These are phyloP conservation scores for Strigops habroptila DNA, from an alignment of 2,113 vertebrate species.

Conservation along the genomic window DNA sequence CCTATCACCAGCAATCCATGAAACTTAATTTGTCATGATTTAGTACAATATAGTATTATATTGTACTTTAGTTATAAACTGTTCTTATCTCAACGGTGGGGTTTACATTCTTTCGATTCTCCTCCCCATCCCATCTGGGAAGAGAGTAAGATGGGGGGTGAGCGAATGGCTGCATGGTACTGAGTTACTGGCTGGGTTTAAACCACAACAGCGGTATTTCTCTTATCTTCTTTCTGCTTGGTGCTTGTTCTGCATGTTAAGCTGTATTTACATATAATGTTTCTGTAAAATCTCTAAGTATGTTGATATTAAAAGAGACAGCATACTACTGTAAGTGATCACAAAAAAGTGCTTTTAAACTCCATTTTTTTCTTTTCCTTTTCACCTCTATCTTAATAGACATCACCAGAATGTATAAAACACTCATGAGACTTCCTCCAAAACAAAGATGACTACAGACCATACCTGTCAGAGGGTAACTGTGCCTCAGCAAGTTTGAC, in stretches of 20 bases:
- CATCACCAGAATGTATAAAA: not conserved
- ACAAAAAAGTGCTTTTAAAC: not conserved
- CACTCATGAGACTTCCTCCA: not conserved
- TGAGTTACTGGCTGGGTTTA: not conserved
- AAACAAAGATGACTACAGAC: not conserved
- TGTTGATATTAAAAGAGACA: not conserved
- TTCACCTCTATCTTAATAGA: not conserved
- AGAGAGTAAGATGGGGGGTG: not conserved
- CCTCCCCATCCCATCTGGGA: not conserved
- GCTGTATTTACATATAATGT: not conserved
- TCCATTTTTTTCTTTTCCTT: not conserved
- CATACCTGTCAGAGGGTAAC: constrained; percentile 82
- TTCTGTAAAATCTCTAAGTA: not conserved
- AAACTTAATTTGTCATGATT: too few relatives aligned
- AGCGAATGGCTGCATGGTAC: not conserved
- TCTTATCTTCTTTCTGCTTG: not conserved
- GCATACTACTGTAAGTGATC: not conserved
- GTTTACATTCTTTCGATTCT: not conserved
- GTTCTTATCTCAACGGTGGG: not conserved
- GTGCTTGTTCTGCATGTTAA: not conserved
- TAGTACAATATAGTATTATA: too few relatives aligned
- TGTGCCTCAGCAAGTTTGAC: constrained; percentile 69
- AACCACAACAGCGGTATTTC: not conserved
- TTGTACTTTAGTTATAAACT: too few relatives aligned
- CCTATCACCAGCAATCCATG: too few relatives aligned